phyloP scores from a whole-genome alignment of 1,140 invertebrate genomes.

The Scylla paramamosain region DNA sequence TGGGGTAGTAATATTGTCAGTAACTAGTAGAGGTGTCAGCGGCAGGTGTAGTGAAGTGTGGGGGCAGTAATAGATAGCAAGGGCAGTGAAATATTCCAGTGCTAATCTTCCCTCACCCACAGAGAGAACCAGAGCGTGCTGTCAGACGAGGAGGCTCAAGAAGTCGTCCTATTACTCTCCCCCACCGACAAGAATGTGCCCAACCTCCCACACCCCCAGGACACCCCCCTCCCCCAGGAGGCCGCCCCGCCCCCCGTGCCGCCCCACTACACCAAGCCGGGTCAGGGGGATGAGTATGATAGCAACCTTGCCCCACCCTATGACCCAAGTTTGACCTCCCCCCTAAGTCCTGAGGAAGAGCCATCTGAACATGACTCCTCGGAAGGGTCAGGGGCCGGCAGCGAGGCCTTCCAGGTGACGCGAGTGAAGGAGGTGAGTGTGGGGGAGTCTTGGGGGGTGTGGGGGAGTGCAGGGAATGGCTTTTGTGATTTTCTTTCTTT shows the following conservation, averaged over 20 bases:
- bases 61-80: too few relatives aligned
- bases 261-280: slow-evolving; percentile 52
- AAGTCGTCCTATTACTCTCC: slow-evolving; percentile 50
- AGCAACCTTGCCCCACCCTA: slow-evolving; percentile 6
- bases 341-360: slow-evolving; percentile 68
- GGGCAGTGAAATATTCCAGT: too few relatives aligned
- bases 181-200: slow-evolving; percentile 52
- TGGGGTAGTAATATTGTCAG: too few relatives aligned
- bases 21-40: too few relatives aligned
- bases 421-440: slow-evolving; percentile 60
- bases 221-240: slow-evolving; percentile 41
- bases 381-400: slow-evolving; percentile 52
- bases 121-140: slow-evolving; percentile 56
- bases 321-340: slow-evolving; percentile 59
- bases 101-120: background rate
- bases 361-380: slow-evolving; percentile 68
- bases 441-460: too few relatives aligned
- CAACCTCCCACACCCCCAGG: slow-evolving; percentile 26
- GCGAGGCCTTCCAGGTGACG: slow-evolving; percentile 48
- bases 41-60: too few relatives aligned
- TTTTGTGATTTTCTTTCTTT: too few relatives aligned
- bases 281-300: slow-evolving; percentile 61
- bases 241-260: slow-evolving; percentile 42
- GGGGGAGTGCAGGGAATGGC: too few relatives aligned
- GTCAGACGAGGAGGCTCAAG: slow-evolving; percentile 67